phyloP scores from a whole-genome alignment of 2,797 vertebrate species.

The Chromobotia macracanthus region DNA sequence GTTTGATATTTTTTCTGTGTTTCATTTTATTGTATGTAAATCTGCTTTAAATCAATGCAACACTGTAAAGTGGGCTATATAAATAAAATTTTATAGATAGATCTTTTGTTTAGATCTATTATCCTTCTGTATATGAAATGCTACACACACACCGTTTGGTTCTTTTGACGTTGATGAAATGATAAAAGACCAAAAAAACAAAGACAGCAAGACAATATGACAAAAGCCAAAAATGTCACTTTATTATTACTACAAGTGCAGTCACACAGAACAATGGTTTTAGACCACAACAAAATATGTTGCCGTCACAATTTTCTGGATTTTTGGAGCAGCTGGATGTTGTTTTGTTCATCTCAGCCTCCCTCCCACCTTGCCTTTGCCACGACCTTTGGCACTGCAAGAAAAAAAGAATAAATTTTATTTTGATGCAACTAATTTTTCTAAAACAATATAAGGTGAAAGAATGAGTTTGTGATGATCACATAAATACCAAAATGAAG shows the following conservation, averaged over 20 bases:
- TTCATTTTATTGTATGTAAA: too few relatives aligned
- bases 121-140: too few relatives aligned
- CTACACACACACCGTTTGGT: too few relatives aligned
- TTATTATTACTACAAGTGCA: conserved; percentile 60
- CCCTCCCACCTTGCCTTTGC: conserved; percentile 73
- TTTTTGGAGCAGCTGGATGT: conserved; percentile 36
- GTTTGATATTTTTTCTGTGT: too few relatives aligned
- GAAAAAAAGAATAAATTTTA: conserved; percentile 39
- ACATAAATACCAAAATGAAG: not conserved
- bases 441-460: not conserved
- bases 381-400: conserved; percentile 75
- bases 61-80: too few relatives aligned
- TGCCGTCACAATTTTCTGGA: conserved; percentile 41
- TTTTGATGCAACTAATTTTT: not conserved
- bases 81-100: too few relatives aligned
- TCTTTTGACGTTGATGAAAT: too few relatives aligned
- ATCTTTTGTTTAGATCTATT: too few relatives aligned
- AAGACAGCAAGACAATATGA: conserved; percentile 1
- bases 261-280: conserved; percentile 43
- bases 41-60: too few relatives aligned
- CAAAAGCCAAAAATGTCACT: conserved; percentile 47
- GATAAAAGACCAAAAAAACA: conserved; percentile 17
- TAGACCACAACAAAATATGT: conserved; percentile 23
- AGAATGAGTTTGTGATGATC: not conserved
- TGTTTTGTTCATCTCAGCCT: conserved; percentile 67